Conservation (phyloP, 2,797 vertebrate genomes). For the Xyrichtys novacula region DNA sequence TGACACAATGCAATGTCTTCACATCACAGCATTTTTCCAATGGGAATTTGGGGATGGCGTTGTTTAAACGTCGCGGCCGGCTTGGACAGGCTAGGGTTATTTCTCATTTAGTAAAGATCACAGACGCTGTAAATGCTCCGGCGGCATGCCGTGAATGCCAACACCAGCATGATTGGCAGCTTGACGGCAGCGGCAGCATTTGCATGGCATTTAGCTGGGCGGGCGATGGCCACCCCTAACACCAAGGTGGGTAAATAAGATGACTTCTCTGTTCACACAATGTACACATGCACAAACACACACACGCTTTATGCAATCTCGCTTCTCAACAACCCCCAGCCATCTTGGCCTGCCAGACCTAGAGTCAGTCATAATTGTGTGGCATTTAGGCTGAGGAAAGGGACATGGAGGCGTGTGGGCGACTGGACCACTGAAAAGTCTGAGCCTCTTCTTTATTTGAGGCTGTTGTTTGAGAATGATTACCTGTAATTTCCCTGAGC, state of each 20-base stretch:
- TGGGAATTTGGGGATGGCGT: slow-evolving; percentile 80
- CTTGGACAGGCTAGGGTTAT: slow-evolving; percentile 87
- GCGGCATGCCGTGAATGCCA: slow-evolving; percentile 97
- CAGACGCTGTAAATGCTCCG: slow-evolving; percentile 95
- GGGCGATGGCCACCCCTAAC: slow-evolving; percentile 78
- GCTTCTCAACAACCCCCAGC: slow-evolving; percentile 69
- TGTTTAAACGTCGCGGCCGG: slow-evolving; percentile 93
- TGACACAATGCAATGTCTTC: slow-evolving; percentile 79
- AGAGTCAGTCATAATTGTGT: slow-evolving; percentile 77
- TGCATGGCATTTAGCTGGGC: slow-evolving; percentile 98
- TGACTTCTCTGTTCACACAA: slow-evolving; percentile 83
- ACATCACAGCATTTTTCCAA: slow-evolving; percentile 85
- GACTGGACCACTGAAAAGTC: slow-evolving; percentile 48
- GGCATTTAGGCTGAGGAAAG: slow-evolving; percentile 77
- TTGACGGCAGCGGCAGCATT: slow-evolving; percentile 95
- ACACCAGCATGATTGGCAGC: slow-evolving; percentile 92
- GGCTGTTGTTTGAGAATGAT: slow-evolving; percentile 54
- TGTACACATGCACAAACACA: slow-evolving; percentile 65
- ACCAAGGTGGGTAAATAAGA: slow-evolving; percentile 85
- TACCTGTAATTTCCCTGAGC: slow-evolving; percentile 37
- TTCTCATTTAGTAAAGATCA: slow-evolving; percentile 99
- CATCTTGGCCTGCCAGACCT: slow-evolving; percentile 70
- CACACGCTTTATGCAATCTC: slow-evolving; percentile 63
- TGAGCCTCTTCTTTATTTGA: slow-evolving; percentile 39
- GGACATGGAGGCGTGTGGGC: slow-evolving; percentile 64